Evolutionary conservation across 2,888 invertebrate species (phyloP).

Genomic region (Lysandra bellargus): DNA sequence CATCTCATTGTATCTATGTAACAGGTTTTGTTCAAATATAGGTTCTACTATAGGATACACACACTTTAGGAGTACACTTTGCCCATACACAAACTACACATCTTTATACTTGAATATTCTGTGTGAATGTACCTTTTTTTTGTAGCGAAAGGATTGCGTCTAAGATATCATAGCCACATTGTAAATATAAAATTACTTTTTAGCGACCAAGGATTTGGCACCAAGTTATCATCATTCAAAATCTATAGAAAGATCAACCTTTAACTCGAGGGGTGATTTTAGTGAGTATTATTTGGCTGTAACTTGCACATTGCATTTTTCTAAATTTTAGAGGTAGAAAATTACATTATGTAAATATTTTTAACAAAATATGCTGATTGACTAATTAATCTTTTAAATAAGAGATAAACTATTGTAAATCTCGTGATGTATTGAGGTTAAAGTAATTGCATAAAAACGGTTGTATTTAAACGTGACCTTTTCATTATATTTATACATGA

Average conservation of each 20-base stretch:
- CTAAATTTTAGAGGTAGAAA: background rate
- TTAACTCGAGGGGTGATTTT: slow-evolving; percentile 67
- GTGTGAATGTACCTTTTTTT: slow-evolving; percentile 21
- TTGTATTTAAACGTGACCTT: background rate
- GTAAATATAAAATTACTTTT: slow-evolving; percentile 41
- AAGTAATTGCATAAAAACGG: background rate
- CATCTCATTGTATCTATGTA: slow-evolving; percentile 7
- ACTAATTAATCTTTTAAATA: background rate
- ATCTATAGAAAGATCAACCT: slow-evolving; percentile 75
- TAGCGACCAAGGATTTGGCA: slow-evolving; percentile 64
- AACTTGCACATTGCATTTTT: slow-evolving; percentile 28
- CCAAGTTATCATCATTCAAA: slow-evolving; percentile 65
- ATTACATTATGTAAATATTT: background rate
- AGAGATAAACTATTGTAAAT: background rate
- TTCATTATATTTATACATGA: slow-evolving; percentile 34
- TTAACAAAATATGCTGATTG: background rate
- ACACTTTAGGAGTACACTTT: background rate
- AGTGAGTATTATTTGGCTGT: slow-evolving; percentile 53
- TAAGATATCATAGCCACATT: slow-evolving; percentile 9
- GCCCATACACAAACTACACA: background rate
- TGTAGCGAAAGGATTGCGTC: slow-evolving; percentile 6
- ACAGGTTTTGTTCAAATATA: slow-evolving; percentile 4
- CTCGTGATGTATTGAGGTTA: background rate
- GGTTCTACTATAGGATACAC: background rate
- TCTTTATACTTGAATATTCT: slow-evolving; percentile 8